Percentiles rank a stretch among this genome's conserved stretches.
These are phyloP conservation scores for Mamestra configurata DNA, from an alignment of 1,140 invertebrate species.

Conservation along the genomic window DNA sequence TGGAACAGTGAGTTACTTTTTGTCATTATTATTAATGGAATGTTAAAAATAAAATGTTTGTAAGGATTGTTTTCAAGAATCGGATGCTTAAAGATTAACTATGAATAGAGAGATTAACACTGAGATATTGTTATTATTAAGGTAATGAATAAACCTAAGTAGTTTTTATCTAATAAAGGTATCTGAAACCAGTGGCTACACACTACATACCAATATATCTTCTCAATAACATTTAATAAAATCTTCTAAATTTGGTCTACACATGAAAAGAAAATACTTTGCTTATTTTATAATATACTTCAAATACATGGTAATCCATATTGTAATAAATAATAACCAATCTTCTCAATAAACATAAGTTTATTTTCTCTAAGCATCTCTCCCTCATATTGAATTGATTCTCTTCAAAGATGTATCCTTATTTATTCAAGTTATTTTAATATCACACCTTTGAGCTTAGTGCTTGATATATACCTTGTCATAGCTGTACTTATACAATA, in stretches of 20 bases:
- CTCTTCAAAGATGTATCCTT: conserved; percentile 30
- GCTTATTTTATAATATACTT: background rate
- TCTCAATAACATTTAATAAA: conserved; percentile 22
- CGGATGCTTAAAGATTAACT: conserved; percentile 42
- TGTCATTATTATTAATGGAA: conserved; percentile 33
- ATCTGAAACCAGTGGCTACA: conserved; percentile 37
- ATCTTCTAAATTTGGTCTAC: background rate
- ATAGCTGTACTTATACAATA: conserved; percentile 10
- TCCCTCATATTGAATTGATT: conserved; percentile 17
- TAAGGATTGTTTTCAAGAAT: conserved; percentile 23
- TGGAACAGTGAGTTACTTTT: background rate
- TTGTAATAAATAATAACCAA: background rate
- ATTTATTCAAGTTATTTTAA: conserved; percentile 32
- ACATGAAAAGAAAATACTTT: background rate
- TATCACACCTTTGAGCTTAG: conserved; percentile 48
- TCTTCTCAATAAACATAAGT: conserved; percentile 11
- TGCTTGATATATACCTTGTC: background rate
- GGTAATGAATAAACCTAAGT: background rate
- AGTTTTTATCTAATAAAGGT: conserved; percentile 7
- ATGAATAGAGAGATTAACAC: conserved; percentile 38
- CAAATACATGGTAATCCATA: background rate
- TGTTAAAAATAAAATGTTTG: conserved; percentile 39
- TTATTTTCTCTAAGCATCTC: conserved; percentile 28
- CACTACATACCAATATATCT: background rate
- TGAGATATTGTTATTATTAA: background rate